Base-by-base conservation (phyloP, 2,888 invertebrate genomes). In the Cylindroiulus punctatus region DNA sequence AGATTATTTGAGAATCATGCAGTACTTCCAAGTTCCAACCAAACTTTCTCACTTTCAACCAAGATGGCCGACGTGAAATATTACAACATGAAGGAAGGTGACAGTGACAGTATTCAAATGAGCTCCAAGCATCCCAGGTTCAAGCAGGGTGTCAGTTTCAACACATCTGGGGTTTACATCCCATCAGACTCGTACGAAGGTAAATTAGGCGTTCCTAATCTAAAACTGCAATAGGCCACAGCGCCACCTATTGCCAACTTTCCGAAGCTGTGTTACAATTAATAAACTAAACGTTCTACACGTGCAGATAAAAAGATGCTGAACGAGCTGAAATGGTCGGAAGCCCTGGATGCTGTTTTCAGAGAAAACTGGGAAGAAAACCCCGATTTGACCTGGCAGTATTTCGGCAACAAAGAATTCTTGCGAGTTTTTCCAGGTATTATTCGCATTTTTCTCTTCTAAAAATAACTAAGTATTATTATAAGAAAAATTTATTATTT, bases 111-210 rank as follows among this genome's bases (percentile, higher is more conserved):
- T 14, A 76, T 76, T 30, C 12, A 30, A 17, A 10, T 0, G 30
- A 76, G 30, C 26, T 30, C 30, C 76, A 30, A 30, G 12, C 76
- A 76, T 30, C 76, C 76, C 76, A 76, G 76, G 14, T 76, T 76
- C 30, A 30, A 76, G 26, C 76, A 76, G 30, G 1, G 76, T 14
- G 76, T 76, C 76, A 76, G 17, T 76, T 76, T 76, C 76, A 76
- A 76, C 30, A 76, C 89, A 85, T 91, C 92, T 19, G 91, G 91
- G 84, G 91, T 92, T n/a, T 92, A 92, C 88, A 91, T 92, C 86
- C 92, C 92, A 84, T 90, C 92, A 57, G 92, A 92, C 87, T 91
- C 92, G 22, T 92, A 90, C 88, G 91, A 91, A 89, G 91, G 91
- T 76, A 76, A 65, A 10, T 12, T 14, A 14, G 52, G n/a, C n/a